Evolutionary conservation across 1,140 invertebrate species (phyloP).

Genomic region (Cataglyphis hispanica): DNA sequence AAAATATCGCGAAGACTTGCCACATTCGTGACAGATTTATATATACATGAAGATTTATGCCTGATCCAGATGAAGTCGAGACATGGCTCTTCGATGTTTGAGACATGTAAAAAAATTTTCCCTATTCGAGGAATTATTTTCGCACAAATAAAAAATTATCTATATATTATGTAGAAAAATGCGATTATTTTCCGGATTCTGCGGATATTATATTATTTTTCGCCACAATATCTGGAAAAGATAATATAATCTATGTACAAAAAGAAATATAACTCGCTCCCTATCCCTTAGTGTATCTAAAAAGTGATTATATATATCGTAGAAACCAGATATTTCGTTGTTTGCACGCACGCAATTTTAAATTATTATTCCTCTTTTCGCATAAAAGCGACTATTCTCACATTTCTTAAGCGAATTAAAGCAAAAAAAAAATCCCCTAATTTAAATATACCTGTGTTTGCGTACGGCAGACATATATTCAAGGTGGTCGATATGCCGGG

Average conservation of each 20-base stretch:
- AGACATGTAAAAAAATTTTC: background rate
- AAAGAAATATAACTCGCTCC: background rate
- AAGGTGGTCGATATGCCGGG: background rate
- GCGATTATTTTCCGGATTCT: background rate
- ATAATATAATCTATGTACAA: background rate
- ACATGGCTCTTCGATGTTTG: background rate
- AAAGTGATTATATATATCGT: background rate
- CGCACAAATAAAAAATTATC: background rate
- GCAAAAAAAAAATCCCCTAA: conserved; percentile 29
- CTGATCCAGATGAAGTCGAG: conserved; percentile 3
- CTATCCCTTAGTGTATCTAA: conserved; percentile 17
- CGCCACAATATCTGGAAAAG: background rate
- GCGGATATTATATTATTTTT: background rate
- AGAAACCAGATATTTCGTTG: background rate
- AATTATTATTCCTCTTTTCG: background rate
- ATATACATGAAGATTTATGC: conserved; percentile 32
- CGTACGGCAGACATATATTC: conserved; percentile 1
- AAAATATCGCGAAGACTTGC: conserved; percentile 11
- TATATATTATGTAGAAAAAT: background rate
- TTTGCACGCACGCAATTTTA: background rate
- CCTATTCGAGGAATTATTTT: background rate
- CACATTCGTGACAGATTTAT: conserved; percentile 51
- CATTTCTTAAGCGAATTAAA: background rate
- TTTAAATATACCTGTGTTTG: background rate
- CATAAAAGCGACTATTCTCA: background rate